These are phyloP conservation scores for Trachops cirrhosus DNA, from an alignment of 2,797 vertebrate genomes.

Conservation along the genomic window DNA sequence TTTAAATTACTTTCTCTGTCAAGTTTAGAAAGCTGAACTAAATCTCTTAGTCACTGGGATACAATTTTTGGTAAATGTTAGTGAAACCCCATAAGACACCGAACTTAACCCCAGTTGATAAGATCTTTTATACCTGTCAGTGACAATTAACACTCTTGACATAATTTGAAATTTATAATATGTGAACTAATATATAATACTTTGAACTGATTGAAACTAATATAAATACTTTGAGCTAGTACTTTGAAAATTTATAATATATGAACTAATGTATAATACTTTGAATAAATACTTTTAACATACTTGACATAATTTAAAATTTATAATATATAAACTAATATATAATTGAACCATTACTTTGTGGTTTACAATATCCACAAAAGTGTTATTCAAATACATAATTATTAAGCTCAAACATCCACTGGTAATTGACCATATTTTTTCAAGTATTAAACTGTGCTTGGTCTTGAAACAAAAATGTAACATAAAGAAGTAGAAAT, in stretches of 20 bases:
- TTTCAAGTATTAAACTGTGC: not conserved
- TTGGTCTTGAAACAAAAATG: not conserved
- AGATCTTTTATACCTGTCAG: not conserved
- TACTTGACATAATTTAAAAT: too few relatives aligned
- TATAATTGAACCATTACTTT: too few relatives aligned
- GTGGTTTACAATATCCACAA: not conserved
- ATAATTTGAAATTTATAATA: not conserved
- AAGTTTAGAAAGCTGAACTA: not conserved
- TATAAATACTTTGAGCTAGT: too few relatives aligned
- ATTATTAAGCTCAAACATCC: not conserved
- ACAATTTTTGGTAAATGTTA: constrained; percentile 28
- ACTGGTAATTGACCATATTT: not conserved
- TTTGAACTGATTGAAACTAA: not conserved
- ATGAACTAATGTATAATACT: too few relatives aligned
- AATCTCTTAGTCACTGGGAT: constrained; percentile 13
- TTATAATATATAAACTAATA: too few relatives aligned
- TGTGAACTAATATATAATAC: not conserved
- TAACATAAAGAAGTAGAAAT: not conserved
- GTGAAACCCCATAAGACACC: not conserved
- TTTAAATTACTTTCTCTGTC: not conserved
- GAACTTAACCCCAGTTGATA: not conserved
- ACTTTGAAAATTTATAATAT: too few relatives aligned
- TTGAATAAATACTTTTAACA: too few relatives aligned
- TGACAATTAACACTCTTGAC: not conserved
- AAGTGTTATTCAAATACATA: not conserved